Percentiles rank a stretch among this genome's conserved stretches.
Conservation (phyloP, 2,113 vertebrate genomes). For the Quiscalus mexicanus region DNA sequence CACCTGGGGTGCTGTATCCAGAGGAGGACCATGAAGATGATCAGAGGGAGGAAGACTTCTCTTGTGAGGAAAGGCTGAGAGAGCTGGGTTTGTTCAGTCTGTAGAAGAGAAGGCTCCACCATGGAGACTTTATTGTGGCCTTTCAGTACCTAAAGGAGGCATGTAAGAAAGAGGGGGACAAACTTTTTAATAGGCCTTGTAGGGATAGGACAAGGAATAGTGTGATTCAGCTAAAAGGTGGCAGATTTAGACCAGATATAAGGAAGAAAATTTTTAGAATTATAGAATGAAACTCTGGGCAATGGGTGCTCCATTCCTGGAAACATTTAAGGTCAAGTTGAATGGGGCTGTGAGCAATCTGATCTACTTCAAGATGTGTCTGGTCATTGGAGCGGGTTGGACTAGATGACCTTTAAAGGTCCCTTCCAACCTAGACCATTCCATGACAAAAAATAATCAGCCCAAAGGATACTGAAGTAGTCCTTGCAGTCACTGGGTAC, state of each 20-base stretch:
- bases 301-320: not conserved
- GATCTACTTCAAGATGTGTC: not conserved
- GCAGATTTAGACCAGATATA: not conserved
- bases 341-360: not conserved
- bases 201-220: not conserved
- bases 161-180: not conserved
- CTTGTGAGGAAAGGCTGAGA: not conserved
- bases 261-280: not conserved
- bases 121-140: not conserved
- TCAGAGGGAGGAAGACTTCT: not conserved
- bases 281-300: not conserved
- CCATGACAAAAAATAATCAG: not conserved
- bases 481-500: not conserved
- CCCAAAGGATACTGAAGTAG: not conserved
- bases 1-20: not conserved
- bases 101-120: not conserved
- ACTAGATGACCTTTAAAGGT: not conserved
- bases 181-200: not conserved
- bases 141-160: not conserved
- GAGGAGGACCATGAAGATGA: not conserved
- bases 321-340: not conserved
- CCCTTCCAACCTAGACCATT: not conserved
- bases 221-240: not conserved
- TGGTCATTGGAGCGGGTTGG: not conserved
- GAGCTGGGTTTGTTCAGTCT: not conserved